These are phyloP conservation scores for Burhinus oedicnemus DNA, from an alignment of 2,113 vertebrate species.

Conservation along the genomic window DNA sequence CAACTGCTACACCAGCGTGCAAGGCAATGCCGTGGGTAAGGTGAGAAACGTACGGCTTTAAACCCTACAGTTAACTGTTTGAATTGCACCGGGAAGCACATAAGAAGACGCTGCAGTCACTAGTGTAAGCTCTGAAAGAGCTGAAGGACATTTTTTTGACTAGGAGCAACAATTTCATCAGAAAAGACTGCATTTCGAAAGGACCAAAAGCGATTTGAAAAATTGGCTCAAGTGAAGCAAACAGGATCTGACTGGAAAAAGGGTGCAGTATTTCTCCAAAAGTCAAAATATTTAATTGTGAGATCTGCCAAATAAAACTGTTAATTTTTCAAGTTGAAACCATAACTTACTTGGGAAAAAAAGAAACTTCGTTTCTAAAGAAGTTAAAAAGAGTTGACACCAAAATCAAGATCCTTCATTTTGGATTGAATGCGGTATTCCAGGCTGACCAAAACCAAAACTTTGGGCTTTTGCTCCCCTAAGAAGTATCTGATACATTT, in stretches of 20 bases:
- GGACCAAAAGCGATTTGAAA: not conserved
- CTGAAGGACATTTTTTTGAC: not conserved
- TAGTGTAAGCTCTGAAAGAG: not conserved
- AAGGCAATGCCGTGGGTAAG: not conserved
- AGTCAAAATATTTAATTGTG: not conserved
- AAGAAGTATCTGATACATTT: not conserved
- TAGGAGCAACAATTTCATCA: not conserved
- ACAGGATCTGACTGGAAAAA: not conserved
- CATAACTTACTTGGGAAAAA: not conserved
- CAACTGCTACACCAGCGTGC: rapidly evolving
- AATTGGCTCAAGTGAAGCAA: not conserved
- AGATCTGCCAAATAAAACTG: conserved; percentile 41
- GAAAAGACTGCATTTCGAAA: not conserved
- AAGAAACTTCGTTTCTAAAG: not conserved
- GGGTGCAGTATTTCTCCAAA: not conserved
- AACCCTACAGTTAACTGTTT: not conserved
- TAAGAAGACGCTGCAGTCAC: not conserved
- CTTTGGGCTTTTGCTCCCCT: not conserved
- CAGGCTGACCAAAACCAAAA: not conserved
- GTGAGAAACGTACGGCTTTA: not conserved
- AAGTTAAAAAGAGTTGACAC: not conserved
- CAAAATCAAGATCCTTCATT: not conserved
- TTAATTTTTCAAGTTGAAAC: not conserved
- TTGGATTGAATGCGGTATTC: not conserved
- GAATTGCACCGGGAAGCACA: not conserved